These are phyloP conservation scores for Ostrea edulis DNA, from an alignment of 1,140 invertebrate genomes.

Conservation along the genomic window DNA sequence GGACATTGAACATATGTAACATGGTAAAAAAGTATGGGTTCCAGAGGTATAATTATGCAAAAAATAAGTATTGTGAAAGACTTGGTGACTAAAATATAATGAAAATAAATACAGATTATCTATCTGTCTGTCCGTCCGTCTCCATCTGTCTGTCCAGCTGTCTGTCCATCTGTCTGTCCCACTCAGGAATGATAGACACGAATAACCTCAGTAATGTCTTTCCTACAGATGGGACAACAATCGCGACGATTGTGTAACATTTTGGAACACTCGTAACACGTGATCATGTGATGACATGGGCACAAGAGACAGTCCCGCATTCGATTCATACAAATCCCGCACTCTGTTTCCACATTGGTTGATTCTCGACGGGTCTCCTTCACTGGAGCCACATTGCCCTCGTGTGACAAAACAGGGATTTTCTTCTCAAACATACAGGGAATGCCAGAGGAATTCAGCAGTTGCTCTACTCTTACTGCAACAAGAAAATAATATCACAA, in stretches of 20 bases:
- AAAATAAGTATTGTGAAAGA: no score
- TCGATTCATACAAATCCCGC: constrained; percentile 81
- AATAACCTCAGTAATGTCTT: constrained; percentile 77
- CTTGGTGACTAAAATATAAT: no score
- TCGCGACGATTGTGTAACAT: constrained; percentile 79
- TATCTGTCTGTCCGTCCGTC: no score
- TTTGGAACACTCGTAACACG: constrained; percentile 79
- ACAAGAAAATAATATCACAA: constrained; percentile 14
- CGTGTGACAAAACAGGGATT: constrained; percentile 68
- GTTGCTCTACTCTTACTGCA: constrained; percentile 70
- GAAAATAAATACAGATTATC: no score
- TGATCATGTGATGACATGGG: constrained; percentile 81
- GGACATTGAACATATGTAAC: no score
- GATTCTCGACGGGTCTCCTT: constrained; percentile 52
- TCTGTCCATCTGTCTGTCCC: not conserved
- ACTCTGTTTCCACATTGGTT: constrained; percentile 77
- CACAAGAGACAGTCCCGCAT: constrained; percentile 79
- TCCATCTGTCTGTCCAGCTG: no score
- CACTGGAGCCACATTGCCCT: constrained; percentile 67
- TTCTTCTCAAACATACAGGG: constrained; percentile 61
- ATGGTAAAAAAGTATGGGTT: no score
- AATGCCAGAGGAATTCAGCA: constrained; percentile 66
- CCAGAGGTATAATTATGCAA: no score
- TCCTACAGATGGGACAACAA: constrained; percentile 81
- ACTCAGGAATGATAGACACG: constrained; percentile 74